A percentile compares a stretch with the other conserved stretches of the same genome.
Evolutionary conservation across 2,113 vertebrate genomes (phyloP).

Genomic region (Leucosticte australis): DNA sequence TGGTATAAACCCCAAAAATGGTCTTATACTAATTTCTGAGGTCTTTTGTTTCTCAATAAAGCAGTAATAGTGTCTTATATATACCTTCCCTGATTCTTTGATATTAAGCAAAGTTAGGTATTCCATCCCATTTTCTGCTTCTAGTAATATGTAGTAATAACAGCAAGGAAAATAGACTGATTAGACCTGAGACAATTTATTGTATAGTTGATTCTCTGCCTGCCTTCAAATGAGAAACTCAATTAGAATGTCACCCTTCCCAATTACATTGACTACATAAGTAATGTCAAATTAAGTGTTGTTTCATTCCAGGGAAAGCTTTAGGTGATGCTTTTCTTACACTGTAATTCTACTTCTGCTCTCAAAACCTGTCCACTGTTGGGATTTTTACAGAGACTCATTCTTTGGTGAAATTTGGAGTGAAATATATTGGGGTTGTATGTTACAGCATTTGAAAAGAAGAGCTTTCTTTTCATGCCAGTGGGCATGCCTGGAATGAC

Average conservation of each 20-base stretch:
- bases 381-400: background rate
- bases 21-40: background rate
- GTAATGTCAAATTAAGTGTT: background rate
- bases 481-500: slow-evolving; percentile 2
- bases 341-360: background rate
- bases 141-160: background rate
- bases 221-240: background rate
- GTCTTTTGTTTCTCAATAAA: background rate
- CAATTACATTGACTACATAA: background rate
- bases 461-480: slow-evolving; percentile 22
- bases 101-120: background rate
- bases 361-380: background rate
- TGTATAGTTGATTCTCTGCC: background rate
- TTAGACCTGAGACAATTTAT: background rate
- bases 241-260: background rate
- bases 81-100: background rate
- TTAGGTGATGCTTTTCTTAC: background rate
- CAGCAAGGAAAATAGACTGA: background rate
- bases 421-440: background rate
- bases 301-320: background rate
- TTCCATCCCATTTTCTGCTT: background rate
- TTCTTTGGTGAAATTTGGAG: slow-evolving; percentile 21
- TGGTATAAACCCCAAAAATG: background rate
- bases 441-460: slow-evolving; percentile 23
- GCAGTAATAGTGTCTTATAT: background rate